A percentile compares a stretch with the other conserved stretches of the same genome.
Evolutionary conservation across 2,888 invertebrate genomes (phyloP).

Genomic region (Ichneumoninae sp.): DNA sequence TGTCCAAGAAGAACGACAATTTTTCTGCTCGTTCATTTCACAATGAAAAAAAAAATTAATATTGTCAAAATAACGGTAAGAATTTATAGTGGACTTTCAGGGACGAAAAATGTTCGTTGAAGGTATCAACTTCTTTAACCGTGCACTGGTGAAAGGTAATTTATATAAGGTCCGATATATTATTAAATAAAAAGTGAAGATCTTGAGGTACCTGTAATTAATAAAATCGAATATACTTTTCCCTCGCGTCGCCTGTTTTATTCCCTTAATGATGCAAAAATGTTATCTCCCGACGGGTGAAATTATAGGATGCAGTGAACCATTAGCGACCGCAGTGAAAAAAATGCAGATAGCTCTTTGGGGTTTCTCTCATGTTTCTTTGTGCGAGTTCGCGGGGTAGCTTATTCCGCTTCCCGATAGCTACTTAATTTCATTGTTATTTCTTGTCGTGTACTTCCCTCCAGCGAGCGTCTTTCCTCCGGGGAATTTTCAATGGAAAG

Average conservation of each 20-base stretch:
- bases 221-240: not conserved
- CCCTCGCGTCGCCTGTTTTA: not conserved
- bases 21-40: too few species aligned
- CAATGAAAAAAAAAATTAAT: too few species aligned
- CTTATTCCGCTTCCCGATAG: conserved; percentile 44
- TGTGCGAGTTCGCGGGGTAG: conserved; percentile 4
- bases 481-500: conserved; percentile 28
- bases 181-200: too few species aligned
- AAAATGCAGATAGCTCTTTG: conserved; percentile 48
- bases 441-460: conserved; percentile 43
- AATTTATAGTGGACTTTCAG: too few species aligned
- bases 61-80: too few species aligned
- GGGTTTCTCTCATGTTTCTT: conserved; percentile 31
- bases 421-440: conserved; percentile 67
- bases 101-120: too few species aligned
- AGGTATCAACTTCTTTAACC: not conserved
- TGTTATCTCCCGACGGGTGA: conserved; percentile 18
- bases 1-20: too few species aligned
- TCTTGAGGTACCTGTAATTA: not conserved
- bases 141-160: not conserved
- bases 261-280: conserved; percentile 19
- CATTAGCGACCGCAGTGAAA: conserved; percentile 52
- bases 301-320: conserved; percentile 45
- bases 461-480: conserved; percentile 7
- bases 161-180: not conserved